These are phyloP conservation scores for Rhabdophis nuchalis DNA, from an alignment of 2,797 vertebrate species.

Conservation along the genomic window DNA sequence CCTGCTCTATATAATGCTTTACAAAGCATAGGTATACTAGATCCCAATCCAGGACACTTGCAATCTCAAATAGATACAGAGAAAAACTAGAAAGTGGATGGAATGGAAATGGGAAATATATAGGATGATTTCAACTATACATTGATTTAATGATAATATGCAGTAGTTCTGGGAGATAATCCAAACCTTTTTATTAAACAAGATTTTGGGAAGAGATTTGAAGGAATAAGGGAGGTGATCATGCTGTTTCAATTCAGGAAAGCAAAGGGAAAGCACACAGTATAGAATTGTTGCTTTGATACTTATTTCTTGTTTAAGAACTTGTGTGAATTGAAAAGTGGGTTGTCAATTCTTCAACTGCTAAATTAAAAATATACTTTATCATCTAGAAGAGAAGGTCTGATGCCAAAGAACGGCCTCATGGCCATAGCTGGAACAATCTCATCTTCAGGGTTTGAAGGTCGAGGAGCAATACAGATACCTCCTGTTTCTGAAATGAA, in stretches of 20 bases:
- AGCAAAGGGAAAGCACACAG: not conserved
- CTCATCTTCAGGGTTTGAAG: slow-evolving; percentile 57
- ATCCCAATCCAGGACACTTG: not conserved
- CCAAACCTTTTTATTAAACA: not conserved
- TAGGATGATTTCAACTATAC: not conserved
- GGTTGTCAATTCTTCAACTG: not conserved
- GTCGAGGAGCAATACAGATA: slow-evolving; percentile 60
- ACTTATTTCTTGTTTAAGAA: not conserved
- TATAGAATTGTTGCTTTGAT: not conserved
- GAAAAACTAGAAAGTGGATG: not conserved
- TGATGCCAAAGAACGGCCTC: slow-evolving; percentile 66
- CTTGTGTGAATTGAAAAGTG: not conserved
- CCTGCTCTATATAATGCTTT: not conserved
- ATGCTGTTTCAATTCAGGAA: not conserved
- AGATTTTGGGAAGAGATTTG: not conserved
- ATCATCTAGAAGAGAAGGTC: slow-evolving; percentile 55
- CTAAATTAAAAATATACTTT: slow-evolving; percentile 37
- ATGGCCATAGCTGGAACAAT: slow-evolving; percentile 63
- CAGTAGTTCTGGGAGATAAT: not conserved
- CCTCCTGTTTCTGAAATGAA: slow-evolving; percentile 62
- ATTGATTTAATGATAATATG: not conserved
- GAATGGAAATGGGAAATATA: not conserved
- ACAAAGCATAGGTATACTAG: not conserved
- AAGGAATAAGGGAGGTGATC: not conserved
- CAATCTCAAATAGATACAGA: not conserved